A percentile compares a stretch with the other conserved stretches of the same genome.
Evolutionary conservation across 2,113 vertebrate species (phyloP).

Genomic region (Heterotis niloticus): DNA sequence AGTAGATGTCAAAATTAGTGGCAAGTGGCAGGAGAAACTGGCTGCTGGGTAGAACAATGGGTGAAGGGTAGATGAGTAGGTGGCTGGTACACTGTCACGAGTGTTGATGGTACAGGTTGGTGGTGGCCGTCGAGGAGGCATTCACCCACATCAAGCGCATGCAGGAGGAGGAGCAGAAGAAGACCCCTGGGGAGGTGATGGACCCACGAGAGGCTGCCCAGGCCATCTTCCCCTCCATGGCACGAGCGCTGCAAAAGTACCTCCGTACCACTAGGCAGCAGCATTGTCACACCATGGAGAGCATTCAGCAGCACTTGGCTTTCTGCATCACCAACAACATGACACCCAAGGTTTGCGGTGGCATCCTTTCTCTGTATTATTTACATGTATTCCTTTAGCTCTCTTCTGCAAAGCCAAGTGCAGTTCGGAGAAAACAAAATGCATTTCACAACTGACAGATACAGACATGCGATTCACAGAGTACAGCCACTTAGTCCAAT

Average conservation of each 20-base stretch:
- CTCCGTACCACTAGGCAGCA: conserved; percentile 91
- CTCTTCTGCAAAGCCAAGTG: neutral
- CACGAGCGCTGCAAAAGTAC: conserved; percentile 91
- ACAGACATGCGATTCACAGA: too few relatives aligned
- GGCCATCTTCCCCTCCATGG: conserved; percentile 95
- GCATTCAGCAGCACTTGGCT: conserved; percentile 91
- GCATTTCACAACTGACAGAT: too few relatives aligned
- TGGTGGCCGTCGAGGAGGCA: conserved; percentile 90
- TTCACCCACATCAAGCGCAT: conserved; percentile 90
- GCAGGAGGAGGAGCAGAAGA: conserved; percentile 87
- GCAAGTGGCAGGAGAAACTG: neutral
- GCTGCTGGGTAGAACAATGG: too few relatives aligned
- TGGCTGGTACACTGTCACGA: too few relatives aligned
- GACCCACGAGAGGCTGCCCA: conserved; percentile 90
- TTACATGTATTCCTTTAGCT: neutral
- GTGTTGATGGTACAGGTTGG: conserved; percentile 64
- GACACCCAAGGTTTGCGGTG: conserved; percentile 82
- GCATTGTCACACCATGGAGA: conserved; percentile 97
- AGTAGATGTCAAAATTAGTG: neutral
- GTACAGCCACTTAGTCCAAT: neutral
- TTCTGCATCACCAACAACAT: conserved; percentile 94
- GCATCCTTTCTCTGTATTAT: neutral
- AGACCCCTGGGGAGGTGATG: conserved; percentile 84
- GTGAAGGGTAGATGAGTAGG: too few relatives aligned
- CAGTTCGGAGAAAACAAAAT: neutral